Base-by-base conservation (phyloP, 2,888 invertebrate species). In the Drosophila melanosoma region DNA sequence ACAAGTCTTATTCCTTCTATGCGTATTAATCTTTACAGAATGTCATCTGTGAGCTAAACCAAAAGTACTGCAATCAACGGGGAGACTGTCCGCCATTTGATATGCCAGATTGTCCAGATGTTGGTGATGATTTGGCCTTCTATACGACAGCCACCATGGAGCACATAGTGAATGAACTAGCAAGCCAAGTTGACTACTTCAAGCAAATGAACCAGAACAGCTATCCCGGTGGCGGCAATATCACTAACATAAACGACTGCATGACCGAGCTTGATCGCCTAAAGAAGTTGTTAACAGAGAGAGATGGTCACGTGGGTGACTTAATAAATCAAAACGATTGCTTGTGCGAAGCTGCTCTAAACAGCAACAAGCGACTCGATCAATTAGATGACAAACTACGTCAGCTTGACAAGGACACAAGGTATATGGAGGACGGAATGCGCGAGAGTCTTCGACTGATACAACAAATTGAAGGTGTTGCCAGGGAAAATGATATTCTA, bases 111-210 rank as follows among this genome's bases (percentile, higher is more conserved):
- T 81, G 81, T 36, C 72, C 80, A 26, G 82, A 88, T 54, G 61
- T 85, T 61, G 87, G 90, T 8, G 90, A 91, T 45, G 92, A 92
- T 42, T 77, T 93, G 36, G 83, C 91, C 0, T 84, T 86, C 51
- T 89, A 90, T 38, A 90, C 93, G 2, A 86, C 83, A 42, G 87
- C 82, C 26, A 92, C 92, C 0, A 70, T 92, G 8, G 74, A 86
- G 4, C 89, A 91, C 42, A 91, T 93, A n/a, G 83, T 83, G 54
- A 84, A 89, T 35, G 93, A 93, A 60, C 54, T 92, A 51, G 77
- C 74, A 42, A 83, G 81, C 3, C 89, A 90, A 54, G 76, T 48
- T 0, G 76, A 87, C 17, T 82, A 75, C 11, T 86, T 82, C 8
- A 75, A 69, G 20, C 59, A 72, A 68, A 82, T 81, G 63, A 82